phyloP scores from a whole-genome alignment of 2,797 vertebrate genomes.

The Tympanoctomys barrerae region DNA sequence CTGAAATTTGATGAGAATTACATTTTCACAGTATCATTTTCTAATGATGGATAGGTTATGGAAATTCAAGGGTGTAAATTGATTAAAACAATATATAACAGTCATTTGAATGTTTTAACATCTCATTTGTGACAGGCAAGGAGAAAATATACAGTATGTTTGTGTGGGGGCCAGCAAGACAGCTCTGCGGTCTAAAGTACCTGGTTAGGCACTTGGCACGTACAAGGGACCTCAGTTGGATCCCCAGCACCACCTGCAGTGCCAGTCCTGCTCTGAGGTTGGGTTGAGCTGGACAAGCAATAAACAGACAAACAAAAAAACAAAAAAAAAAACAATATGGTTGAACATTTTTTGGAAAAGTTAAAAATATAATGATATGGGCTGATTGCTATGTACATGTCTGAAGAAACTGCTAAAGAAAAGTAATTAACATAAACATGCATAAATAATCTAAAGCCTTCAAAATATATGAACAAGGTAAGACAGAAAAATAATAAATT shows the following conservation, averaged over 20 bases:
- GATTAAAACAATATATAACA: neutral
- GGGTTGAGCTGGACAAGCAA: no score
- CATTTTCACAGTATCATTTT: neutral
- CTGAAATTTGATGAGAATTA: neutral
- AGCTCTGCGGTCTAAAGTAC: no score
- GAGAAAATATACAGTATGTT: neutral
- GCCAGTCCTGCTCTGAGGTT: no score
- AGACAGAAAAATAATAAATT: neutral
- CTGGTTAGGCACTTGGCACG: no score
- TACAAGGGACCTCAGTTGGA: no score
- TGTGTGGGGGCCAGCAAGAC: neutral
- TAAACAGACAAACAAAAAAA: no score
- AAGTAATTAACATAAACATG: neutral
- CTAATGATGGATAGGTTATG: neutral
- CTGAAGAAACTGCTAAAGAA: neutral
- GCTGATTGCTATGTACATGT: neutral
- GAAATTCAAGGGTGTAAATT: neutral
- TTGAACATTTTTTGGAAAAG: neutral
- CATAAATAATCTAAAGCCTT: neutral
- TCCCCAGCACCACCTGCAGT: no score
- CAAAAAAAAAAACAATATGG: no score
- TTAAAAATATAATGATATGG: neutral
- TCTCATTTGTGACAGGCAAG: neutral
- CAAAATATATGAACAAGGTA: neutral
- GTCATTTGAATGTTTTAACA: neutral